Evolutionary conservation across 2,888 invertebrate species (phyloP).

Genomic region (Rotaria macrura): DNA sequence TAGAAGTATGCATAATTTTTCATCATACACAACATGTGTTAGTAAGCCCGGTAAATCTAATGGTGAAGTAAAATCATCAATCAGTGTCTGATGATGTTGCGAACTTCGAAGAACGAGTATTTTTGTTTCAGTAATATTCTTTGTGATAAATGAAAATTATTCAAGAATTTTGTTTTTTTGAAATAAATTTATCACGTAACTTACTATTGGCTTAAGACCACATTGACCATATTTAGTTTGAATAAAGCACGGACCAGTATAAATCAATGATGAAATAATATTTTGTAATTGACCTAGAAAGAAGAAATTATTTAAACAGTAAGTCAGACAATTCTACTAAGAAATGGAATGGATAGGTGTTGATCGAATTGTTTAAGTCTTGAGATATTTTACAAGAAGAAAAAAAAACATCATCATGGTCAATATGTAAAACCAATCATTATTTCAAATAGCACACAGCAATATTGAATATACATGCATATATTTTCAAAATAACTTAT

Average conservation of each 20-base stretch:
- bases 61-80: background rate
- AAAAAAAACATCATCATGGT: no score
- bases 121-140: background rate
- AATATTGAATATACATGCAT: no score
- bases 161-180: background rate
- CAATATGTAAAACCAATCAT: no score
- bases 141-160: background rate
- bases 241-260: background rate
- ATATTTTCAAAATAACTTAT: no score
- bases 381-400: no score
- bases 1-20: background rate
- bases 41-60: background rate
- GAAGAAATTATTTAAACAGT: no score
- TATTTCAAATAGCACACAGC: no score
- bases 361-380: no score
- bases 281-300: background rate
- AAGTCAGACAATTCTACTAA: no score
- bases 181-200: background rate
- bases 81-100: background rate
- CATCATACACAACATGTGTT: background rate
- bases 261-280: background rate
- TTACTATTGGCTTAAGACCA: background rate
- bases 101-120: background rate
- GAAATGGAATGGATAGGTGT: no score
- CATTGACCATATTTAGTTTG: background rate